phyloP scores from a whole-genome alignment of 1,140 invertebrate species.

The Drosophila lini region DNA sequence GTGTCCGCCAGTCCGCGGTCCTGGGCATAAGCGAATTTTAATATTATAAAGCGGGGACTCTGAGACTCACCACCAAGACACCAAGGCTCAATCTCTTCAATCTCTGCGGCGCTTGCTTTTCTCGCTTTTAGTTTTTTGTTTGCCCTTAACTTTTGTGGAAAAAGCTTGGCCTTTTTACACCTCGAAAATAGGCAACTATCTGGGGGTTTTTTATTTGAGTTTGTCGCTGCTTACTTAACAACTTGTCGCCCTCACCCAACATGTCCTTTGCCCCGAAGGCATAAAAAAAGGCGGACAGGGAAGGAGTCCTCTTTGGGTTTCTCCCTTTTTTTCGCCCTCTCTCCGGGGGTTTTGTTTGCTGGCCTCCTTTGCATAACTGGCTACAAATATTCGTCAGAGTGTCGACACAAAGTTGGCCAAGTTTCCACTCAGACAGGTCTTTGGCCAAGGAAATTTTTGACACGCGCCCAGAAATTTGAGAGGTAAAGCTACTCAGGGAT shows the following conservation, averaged over 20 bases:
- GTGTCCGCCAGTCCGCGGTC: constrained; percentile 21
- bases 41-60: constrained; percentile 60
- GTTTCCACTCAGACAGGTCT: constrained; percentile 31
- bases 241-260: constrained; percentile 60
- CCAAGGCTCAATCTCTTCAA: constrained; percentile 42
- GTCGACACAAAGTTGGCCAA: constrained; percentile 35
- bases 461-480: constrained; percentile 58
- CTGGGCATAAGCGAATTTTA: constrained; percentile 73
- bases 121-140: constrained; percentile 57
- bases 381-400: constrained; percentile 59
- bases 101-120: constrained; percentile 69
- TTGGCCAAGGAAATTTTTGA: constrained; percentile 66
- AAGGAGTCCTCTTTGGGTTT: constrained; percentile 32
- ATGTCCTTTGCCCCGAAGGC: constrained; percentile 70
- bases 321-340: constrained; percentile 1
- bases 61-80: constrained; percentile 1
- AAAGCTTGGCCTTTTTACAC: constrained; percentile 73
- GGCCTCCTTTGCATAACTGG: constrained; percentile 73
- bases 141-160: constrained; percentile 39
- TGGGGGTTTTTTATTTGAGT: constrained; percentile 68
- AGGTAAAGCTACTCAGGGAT: constrained; percentile 7
- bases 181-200: constrained; percentile 29
- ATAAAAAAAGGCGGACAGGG: constrained; percentile 71
- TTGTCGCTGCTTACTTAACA: constrained; percentile 80
- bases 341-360: constrained; percentile 52